These are phyloP conservation scores for Dasypolia templi DNA, from an alignment of 2,888 invertebrate species.

Conservation along the genomic window DNA sequence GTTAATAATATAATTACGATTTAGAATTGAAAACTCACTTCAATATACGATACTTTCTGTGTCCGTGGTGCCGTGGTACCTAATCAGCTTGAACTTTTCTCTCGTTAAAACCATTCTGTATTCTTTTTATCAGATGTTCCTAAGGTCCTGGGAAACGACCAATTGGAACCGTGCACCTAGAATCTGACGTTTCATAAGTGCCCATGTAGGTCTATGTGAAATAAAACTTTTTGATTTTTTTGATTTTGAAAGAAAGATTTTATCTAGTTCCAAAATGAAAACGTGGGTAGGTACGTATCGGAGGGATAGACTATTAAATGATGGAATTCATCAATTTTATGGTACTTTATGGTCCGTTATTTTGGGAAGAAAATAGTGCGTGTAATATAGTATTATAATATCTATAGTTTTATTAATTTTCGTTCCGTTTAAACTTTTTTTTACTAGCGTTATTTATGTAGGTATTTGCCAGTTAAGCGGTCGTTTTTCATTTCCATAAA, in stretches of 20 bases:
- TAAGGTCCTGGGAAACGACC: too few relatives aligned
- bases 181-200: too few relatives aligned
- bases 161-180: too few relatives aligned
- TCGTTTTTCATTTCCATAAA: slow-evolving; percentile 57
- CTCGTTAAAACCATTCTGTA: too few relatives aligned
- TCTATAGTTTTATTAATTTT: slow-evolving; percentile 25
- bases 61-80: not conserved
- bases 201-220: too few relatives aligned
- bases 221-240: too few relatives aligned
- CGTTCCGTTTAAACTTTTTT: slow-evolving; percentile 22
- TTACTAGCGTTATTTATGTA: slow-evolving; percentile 53
- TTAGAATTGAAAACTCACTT: not conserved
- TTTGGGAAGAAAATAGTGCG: not conserved
- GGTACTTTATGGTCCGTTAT: too few relatives aligned
- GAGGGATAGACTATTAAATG: not conserved
- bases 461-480: slow-evolving; percentile 48
- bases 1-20: not conserved
- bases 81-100: too few relatives aligned
- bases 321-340: not conserved
- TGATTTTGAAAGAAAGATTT: too few relatives aligned
- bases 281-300: too few relatives aligned
- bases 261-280: too few relatives aligned
- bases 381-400: not conserved
- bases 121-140: too few relatives aligned
- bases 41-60: not conserved